Evolutionary conservation across 2,113 vertebrate species (phyloP), one percentile per base, ranked within the genome.

Genomic region (Henicopernis longicauda): DNA sequence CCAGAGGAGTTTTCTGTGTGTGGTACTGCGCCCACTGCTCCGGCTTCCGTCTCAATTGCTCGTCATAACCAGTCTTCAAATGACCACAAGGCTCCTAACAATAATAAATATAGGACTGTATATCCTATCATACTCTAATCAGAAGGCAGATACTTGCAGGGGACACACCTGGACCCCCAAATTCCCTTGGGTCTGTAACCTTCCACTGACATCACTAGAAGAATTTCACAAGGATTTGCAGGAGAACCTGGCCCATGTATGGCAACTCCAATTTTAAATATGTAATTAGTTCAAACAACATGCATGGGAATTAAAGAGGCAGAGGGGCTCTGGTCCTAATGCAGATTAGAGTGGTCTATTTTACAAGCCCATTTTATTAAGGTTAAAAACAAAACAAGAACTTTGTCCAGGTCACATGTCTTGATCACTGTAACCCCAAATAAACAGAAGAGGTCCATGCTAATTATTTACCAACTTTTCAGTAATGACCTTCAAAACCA

Each of bases 11-110:
- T 96, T 98, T 98, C 97, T 98, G 98, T 3, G 98, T 95, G 89
- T 99, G 99, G 93, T 99, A 99, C 74, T 99, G 98, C 9, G 98
- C 98, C 99, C 99, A 99, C 84, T 99, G 99, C 65, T 99, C 99
- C 12, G 99, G 98, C 93, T 99, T 99, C 97, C 98, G 98, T 94
- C 99, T 98, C 93, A 99, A 98, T 22, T 99, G 98, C 86, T 99
- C 99, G 88, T 99, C 99, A 18, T 99, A 99, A 92, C 98, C 98
- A 72, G 99, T 98, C 96, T 99, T 98, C 96, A 99, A 97, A 83
- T 98, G 99, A 89, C 98, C 98, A 83, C 98, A 99, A 90, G 98
- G 96, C 96, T 99, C 99, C 99, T 99, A 92, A 81, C 20, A 87
- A 57, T 9, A 69, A 88, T 5, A 72, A 85, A 93, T 2, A 73